Conservation (phyloP, 2,797 vertebrate species). For the Neoniphon sammara region DNA sequence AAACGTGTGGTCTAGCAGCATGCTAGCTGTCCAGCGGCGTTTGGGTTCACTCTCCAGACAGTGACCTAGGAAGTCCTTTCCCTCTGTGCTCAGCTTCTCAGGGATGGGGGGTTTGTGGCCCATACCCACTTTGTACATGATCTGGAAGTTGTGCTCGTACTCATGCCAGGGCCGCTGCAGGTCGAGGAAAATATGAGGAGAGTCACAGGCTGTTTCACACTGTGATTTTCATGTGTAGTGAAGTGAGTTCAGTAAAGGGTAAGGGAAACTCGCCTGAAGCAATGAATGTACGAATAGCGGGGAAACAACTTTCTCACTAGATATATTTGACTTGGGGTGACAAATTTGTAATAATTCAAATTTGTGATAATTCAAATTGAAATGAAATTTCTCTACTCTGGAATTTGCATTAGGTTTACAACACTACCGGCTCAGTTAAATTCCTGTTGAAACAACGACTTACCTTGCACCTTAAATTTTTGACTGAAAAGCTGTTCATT, state of each 20-base stretch:
- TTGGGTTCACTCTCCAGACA: slow-evolving; percentile 98
- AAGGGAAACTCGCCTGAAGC: not conserved
- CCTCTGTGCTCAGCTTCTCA: slow-evolving; percentile 96
- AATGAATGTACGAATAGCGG: not conserved
- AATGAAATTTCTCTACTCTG: not conserved
- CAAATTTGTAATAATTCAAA: not conserved
- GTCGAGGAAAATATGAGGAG: slow-evolving; percentile 7
- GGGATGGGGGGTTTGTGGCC: slow-evolving; percentile 98
- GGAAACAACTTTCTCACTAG: no score
- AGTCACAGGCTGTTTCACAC: not conserved
- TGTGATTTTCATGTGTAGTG: not conserved
- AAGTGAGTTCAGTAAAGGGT: not conserved
- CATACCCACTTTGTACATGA: slow-evolving; percentile 99
- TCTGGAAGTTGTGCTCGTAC: slow-evolving; percentile 99
- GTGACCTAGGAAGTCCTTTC: slow-evolving; percentile 95
- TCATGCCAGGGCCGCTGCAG: slow-evolving; percentile 97
- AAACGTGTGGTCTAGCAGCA: slow-evolving; percentile 97
- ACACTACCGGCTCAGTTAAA: not conserved
- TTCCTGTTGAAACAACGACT: not conserved
- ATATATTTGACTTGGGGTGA: not conserved
- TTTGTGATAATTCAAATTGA: not conserved
- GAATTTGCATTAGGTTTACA: not conserved
- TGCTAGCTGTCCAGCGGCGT: slow-evolving; percentile 95
- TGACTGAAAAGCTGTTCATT: not conserved
- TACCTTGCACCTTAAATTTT: not conserved